A percentile compares a stretch with the other conserved stretches of the same genome.
phyloP scores from a whole-genome alignment of 2,113 vertebrate genomes.

The Vicugna pacos region DNA sequence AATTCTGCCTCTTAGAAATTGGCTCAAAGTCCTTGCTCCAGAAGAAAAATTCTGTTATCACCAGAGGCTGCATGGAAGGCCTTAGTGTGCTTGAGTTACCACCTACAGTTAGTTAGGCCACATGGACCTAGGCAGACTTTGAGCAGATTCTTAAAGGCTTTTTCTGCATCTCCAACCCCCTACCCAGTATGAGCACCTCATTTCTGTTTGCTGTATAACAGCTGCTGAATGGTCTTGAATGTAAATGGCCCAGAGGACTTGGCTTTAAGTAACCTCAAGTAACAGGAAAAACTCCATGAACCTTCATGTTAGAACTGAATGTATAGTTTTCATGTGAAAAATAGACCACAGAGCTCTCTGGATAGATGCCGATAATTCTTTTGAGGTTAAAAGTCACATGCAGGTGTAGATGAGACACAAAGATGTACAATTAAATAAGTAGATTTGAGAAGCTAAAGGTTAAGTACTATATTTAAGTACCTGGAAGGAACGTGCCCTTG shows the following conservation, averaged over 20 bases:
- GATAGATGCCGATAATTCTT: background rate
- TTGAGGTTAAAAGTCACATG: background rate
- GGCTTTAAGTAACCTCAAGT: background rate
- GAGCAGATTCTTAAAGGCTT: background rate
- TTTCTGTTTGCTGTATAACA: background rate
- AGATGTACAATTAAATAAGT: background rate
- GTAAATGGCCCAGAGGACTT: background rate
- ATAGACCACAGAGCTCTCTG: background rate
- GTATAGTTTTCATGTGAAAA: background rate
- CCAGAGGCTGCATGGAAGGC: background rate
- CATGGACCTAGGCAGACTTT: background rate
- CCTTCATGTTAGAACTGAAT: background rate
- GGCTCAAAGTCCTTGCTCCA: background rate
- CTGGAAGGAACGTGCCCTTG: background rate
- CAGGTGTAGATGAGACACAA: background rate
- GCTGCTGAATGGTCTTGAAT: background rate
- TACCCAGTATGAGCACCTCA: background rate
- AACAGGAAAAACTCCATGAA: background rate
- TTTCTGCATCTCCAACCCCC: background rate
- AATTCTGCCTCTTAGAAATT: constrained; percentile 18
- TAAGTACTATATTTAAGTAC: background rate
- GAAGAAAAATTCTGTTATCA: background rate
- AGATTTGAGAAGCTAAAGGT: background rate
- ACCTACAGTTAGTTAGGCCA: background rate
- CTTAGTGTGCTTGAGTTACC: background rate